phyloP scores from a whole-genome alignment of 2,888 invertebrate genomes.

The Amphipoea lucens region DNA sequence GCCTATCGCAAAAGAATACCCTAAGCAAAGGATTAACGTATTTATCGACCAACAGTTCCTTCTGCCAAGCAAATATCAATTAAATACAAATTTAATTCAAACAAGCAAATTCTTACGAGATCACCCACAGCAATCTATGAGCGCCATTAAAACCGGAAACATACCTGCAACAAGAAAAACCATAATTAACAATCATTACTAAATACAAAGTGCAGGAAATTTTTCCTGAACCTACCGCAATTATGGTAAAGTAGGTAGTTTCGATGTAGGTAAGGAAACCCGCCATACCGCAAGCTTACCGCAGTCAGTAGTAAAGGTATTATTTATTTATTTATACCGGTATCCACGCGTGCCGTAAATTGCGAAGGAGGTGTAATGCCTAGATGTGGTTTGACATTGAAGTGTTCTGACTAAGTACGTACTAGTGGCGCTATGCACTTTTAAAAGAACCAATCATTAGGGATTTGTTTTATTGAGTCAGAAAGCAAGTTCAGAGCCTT shows the following conservation, averaged over 20 bases:
- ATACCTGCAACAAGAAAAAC: conserved; percentile 51
- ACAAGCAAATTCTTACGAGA: conserved; percentile 16
- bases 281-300: conserved; percentile 43
- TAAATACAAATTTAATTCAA: neutral
- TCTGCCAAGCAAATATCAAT: too few species aligned
- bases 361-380: conserved; percentile 4
- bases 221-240: conserved; percentile 19
- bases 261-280: conserved; percentile 38
- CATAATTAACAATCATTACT: conserved; percentile 7
- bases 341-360: conserved; percentile 54
- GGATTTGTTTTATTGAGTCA: neutral
- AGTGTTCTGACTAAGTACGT: neutral
- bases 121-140: neutral
- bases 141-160: conserved; percentile 26
- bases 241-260: conserved; percentile 20
- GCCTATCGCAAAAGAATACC: too few species aligned
- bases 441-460: neutral
- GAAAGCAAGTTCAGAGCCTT: neutral
- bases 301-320: conserved; percentile 27
- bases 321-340: conserved; percentile 47
- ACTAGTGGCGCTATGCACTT: neutral
- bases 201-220: conserved; percentile 12
- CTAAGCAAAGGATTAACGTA: too few species aligned
- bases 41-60: too few species aligned
- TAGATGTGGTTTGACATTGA: conserved; percentile 33